phyloP scores from a whole-genome alignment of 2,113 vertebrate genomes.

The Mixornis gularis region DNA sequence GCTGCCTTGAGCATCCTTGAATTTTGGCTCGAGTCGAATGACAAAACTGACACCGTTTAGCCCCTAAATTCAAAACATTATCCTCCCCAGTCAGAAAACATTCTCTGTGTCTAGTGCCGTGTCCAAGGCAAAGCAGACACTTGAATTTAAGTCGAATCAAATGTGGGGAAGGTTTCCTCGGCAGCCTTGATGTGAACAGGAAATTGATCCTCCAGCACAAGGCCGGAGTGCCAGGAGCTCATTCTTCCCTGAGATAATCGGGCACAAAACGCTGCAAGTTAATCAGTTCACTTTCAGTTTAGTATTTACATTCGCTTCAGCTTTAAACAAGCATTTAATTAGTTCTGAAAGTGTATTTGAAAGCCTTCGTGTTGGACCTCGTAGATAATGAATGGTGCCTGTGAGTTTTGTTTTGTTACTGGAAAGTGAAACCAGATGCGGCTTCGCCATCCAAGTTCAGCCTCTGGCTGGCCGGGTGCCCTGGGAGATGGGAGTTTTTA shows the following conservation, averaged over 20 bases:
- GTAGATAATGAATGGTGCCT: not conserved
- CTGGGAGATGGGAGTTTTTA: not conserved
- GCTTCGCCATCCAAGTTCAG: not conserved
- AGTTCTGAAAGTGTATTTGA: not conserved
- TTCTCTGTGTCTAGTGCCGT: not conserved
- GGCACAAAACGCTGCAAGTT: not conserved
- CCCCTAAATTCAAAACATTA: not conserved
- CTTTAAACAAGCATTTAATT: conserved; percentile 37
- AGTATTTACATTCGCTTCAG: not conserved
- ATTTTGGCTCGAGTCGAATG: not conserved
- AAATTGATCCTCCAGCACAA: conserved; percentile 24
- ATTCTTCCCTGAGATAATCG: not conserved
- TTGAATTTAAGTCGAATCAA: not conserved
- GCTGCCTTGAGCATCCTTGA: not conserved
- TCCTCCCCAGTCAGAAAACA: not conserved
- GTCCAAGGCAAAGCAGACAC: conserved; percentile 4
- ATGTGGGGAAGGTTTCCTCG: conserved; percentile 9
- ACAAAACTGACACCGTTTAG: not conserved
- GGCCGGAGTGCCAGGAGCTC: conserved; percentile 7
- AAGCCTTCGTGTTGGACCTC: not conserved
- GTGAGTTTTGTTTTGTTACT: not conserved
- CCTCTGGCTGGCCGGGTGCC: not conserved
- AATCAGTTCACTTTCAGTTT: not conserved
- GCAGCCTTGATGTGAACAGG: conserved; percentile 36
- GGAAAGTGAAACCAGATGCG: conserved; percentile 47